phyloP scores from a whole-genome alignment of 2,797 vertebrate genomes.

The Melanogrammus aeglefinus region DNA sequence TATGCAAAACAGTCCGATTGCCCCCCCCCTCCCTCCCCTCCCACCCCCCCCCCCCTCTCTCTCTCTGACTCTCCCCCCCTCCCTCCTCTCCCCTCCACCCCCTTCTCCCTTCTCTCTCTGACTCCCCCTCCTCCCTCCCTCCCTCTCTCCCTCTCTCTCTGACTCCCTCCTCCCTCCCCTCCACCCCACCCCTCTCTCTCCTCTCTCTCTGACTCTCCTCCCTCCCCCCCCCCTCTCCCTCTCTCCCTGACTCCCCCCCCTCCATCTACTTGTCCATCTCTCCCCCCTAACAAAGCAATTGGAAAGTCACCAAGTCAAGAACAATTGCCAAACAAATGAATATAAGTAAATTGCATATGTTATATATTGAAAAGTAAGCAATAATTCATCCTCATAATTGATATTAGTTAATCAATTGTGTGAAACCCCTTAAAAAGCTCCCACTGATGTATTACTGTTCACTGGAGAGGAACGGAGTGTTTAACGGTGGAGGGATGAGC shows the following conservation, averaged over 20 bases:
- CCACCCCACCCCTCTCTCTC: constrained; percentile 5
- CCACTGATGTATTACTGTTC: constrained; percentile 36
- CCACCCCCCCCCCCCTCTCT: neutral
- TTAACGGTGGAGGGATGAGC: constrained; percentile 65
- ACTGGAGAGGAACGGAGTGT: neutral
- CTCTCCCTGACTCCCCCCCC: neutral
- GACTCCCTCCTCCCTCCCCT: too few species aligned
- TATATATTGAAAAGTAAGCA: too few species aligned
- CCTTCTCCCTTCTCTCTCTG: neutral
- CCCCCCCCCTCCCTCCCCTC: constrained; percentile 9
- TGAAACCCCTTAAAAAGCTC: neutral
- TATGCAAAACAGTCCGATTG: constrained; percentile 57
- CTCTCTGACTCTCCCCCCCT: neutral
- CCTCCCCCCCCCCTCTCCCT: neutral
- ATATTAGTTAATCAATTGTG: neutral
- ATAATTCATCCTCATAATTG: neutral
- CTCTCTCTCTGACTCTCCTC: neutral
- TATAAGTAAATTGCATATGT: too few species aligned
- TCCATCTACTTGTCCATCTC: neutral
- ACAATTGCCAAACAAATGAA: neutral
- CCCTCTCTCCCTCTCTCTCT: neutral
- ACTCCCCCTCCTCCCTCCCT: too few species aligned
- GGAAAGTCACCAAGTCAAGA: constrained; percentile 1
- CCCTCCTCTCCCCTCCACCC: neutral
- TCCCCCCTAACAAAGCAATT: neutral